Evolutionary conservation across 2,113 vertebrate genomes (phyloP), one percentile per base, ranked within the genome.

Genomic region (Scytalopus superciliaris): DNA sequence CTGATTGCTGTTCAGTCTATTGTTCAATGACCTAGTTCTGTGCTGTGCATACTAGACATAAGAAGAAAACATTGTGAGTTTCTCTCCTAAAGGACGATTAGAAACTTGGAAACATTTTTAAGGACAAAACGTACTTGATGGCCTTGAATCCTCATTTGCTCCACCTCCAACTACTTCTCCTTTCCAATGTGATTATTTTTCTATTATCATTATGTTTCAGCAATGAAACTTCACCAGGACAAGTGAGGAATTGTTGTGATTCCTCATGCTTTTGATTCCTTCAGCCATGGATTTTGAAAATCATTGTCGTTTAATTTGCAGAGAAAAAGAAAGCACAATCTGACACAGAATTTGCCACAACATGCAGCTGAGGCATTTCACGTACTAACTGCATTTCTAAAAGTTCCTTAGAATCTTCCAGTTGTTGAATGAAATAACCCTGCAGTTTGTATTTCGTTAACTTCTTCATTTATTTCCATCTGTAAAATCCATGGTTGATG

Each of bases 11-110:
- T 98, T 97, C 97, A 92, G 96, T 96, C 98, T 98, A 99, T 99
- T 99, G 99, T 99, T 99, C 98, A 98, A 96, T 99, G 99, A 99
- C 99, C 99, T 99, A 99, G 97, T 99, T 99, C 98, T 98, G 97
- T 91, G 92, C 98, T 97, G 97, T 98, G 98, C 97, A 97, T 96
- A 97, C 96, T 95, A 97, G 94, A 97, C 98, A 97, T 94, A 95
- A 98, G 98, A 96, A 92, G 87, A 94, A 97, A 97, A 96, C 67
- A 64, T 35, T 73, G 72, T 33, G 62, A 96, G 62, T 82, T 81
- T 98, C 87, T 89, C 81, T 94, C 94, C 95, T 72, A 45, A 59
- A 97, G 96, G 88, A 96, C 81, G 84, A 78, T 87, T 97, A 97
- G 88, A 95, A 97, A 97, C 89, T 96, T 97, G 89, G 89, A 95